Conservation (phyloP, 2,113 vertebrate genomes). For the Takifugu flavidus region DNA sequence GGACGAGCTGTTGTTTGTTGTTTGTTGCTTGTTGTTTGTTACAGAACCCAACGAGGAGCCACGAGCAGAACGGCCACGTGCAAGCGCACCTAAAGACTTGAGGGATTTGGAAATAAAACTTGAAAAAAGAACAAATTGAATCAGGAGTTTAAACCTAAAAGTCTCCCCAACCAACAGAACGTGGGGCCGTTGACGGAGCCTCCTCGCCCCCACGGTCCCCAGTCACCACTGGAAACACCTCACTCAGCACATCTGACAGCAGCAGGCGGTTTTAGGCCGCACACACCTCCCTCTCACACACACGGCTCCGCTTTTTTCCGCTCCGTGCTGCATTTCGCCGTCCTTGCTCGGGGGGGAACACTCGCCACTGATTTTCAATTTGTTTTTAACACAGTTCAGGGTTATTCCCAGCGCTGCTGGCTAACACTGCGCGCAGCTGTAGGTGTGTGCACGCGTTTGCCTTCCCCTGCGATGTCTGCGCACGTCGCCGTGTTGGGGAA, state of each 20-base stretch:
- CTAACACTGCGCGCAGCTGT: constrained; percentile 35
- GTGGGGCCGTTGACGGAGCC: constrained; percentile 30
- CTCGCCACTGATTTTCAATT: constrained; percentile 72
- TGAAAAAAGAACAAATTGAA: neutral
- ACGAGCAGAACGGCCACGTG: too few species aligned
- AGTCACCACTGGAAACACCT: constrained; percentile 41
- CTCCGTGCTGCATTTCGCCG: constrained; percentile 47
- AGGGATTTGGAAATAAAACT: neutral
- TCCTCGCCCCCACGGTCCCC: constrained; percentile 30
- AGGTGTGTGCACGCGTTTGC: constrained; percentile 10
- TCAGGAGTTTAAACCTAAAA: neutral
- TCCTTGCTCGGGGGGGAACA: constrained; percentile 53
- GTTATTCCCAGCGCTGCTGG: constrained; percentile 54
- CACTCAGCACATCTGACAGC: constrained; percentile 61
- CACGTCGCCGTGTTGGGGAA: constrained; percentile 26
- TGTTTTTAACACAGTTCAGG: constrained; percentile 62
- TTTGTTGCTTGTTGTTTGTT: too few species aligned
- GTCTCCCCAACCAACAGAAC: neutral
- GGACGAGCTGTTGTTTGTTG: too few species aligned
- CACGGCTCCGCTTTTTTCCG: constrained; percentile 8
- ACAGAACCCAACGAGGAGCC: too few species aligned
- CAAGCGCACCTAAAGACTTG: too few species aligned
- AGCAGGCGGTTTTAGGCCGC: constrained; percentile 8
- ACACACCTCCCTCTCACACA: constrained; percentile 16
- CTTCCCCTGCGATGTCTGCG: constrained; percentile 28